phyloP scores from a whole-genome alignment of 2,797 vertebrate species.

The Neosilurus hyrtlii region DNA sequence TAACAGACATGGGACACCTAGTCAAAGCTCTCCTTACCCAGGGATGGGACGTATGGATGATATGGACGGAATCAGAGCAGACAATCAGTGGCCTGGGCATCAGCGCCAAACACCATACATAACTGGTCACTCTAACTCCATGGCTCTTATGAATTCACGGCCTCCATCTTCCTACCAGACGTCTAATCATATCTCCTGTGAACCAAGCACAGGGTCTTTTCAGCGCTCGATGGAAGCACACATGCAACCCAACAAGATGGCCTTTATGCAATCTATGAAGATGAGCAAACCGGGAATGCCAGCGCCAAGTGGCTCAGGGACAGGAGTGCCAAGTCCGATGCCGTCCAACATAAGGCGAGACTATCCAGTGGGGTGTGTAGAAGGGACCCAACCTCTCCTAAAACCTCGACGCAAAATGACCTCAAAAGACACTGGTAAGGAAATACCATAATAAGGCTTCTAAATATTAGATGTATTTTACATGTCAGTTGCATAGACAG shows the following conservation, averaged over 20 bases:
- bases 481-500: neutral
- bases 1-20: slow-evolving; percentile 81
- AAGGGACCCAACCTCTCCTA: slow-evolving; percentile 87
- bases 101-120: slow-evolving; percentile 93
- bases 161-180: slow-evolving; percentile 88
- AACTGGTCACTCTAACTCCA: slow-evolving; percentile 78
- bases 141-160: slow-evolving; percentile 84
- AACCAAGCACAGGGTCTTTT: slow-evolving; percentile 91
- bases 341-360: slow-evolving; percentile 80
- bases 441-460: neutral
- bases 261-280: slow-evolving; percentile 91
- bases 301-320: slow-evolving; percentile 76
- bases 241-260: slow-evolving; percentile 92
- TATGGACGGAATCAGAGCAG: slow-evolving; percentile 86
- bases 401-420: slow-evolving; percentile 92
- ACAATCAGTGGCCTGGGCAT: slow-evolving; percentile 87
- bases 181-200: slow-evolving; percentile 90
- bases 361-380: slow-evolving; percentile 91
- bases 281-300: slow-evolving; percentile 86
- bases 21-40: slow-evolving; percentile 83
- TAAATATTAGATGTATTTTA: neutral
- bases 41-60: slow-evolving; percentile 87
- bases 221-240: slow-evolving; percentile 91
- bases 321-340: slow-evolving; percentile 76
- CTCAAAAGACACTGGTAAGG: slow-evolving; percentile 95